These are phyloP conservation scores for Eristalis tenax DNA, from an alignment of 2,888 invertebrate genomes.

Conservation along the genomic window DNA sequence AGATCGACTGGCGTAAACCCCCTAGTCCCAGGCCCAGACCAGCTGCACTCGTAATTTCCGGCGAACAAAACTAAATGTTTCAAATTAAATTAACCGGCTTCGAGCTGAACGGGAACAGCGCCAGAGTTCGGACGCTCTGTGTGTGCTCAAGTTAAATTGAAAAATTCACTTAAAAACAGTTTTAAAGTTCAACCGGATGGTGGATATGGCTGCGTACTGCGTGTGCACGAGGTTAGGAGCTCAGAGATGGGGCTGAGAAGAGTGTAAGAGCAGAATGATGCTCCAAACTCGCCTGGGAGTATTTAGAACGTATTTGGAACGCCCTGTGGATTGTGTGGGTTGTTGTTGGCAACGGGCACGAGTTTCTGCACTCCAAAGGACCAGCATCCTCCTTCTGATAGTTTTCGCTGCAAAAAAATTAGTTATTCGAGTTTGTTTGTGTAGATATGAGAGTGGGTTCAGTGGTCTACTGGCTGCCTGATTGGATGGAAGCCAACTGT, in stretches of 20 bases:
- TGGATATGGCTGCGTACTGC: neutral
- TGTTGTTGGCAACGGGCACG: neutral
- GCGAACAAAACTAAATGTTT: slow-evolving; percentile 25
- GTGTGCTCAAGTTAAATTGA: slow-evolving; percentile 45
- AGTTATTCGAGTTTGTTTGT: neutral
- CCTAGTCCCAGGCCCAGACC: neutral
- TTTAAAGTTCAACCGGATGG: slow-evolving; percentile 22
- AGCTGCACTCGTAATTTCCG: neutral
- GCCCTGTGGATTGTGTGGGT: neutral
- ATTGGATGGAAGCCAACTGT: neutral
- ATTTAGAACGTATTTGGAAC: neutral
- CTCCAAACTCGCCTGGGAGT: neutral
- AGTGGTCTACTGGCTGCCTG: neutral
- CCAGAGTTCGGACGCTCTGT: no score
- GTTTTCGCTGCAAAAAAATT: neutral
- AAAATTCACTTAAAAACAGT: slow-evolving; percentile 55
- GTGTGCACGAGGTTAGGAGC: neutral
- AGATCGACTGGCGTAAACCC: neutral
- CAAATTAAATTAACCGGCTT: slow-evolving; percentile 55
- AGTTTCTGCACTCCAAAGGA: neutral
- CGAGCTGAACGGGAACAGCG: neutral
- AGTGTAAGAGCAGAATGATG: no score
- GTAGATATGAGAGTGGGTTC: neutral
- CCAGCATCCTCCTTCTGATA: neutral
- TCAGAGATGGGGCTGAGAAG: neutral